Conservation (phyloP, 2,888 invertebrate species). For the Chalcis sispes region DNA sequence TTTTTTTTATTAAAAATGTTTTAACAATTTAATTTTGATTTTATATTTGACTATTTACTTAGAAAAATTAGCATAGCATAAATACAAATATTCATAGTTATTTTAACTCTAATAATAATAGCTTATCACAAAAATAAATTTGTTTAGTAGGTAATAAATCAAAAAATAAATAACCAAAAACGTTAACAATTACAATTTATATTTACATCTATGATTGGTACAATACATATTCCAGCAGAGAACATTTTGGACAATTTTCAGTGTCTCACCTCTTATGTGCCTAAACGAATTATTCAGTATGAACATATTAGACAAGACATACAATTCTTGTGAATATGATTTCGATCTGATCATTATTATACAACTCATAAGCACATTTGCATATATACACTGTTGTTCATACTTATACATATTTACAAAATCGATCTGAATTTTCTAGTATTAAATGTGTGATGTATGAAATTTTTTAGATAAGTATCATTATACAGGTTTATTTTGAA, state of each 20-base stretch:
- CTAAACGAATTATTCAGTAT: slow-evolving; percentile 38
- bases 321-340: slow-evolving; percentile 18
- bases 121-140: background rate
- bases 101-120: no score
- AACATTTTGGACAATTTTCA: slow-evolving; percentile 17
- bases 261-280: background rate
- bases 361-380: slow-evolving; percentile 37
- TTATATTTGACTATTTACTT: background rate
- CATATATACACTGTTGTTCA: slow-evolving; percentile 45
- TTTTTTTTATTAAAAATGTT: background rate
- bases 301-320: slow-evolving; percentile 41
- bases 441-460: slow-evolving; percentile 3
- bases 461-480: slow-evolving; percentile 19
- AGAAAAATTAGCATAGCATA: no score
- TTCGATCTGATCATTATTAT: slow-evolving; percentile 29
- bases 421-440: slow-evolving; percentile 24
- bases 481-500: no score
- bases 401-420: slow-evolving; percentile 55
- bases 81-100: no score
- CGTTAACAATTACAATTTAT: slow-evolving; percentile 44
- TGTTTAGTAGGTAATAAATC: background rate
- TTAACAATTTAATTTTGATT: slow-evolving; percentile 13
- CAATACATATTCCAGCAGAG: slow-evolving; percentile 33
- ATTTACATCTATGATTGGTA: slow-evolving; percentile 45
- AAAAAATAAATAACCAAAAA: slow-evolving; percentile 21